Conservation (phyloP, 2,888 invertebrate genomes). For the Cordilura impudica region DNA sequence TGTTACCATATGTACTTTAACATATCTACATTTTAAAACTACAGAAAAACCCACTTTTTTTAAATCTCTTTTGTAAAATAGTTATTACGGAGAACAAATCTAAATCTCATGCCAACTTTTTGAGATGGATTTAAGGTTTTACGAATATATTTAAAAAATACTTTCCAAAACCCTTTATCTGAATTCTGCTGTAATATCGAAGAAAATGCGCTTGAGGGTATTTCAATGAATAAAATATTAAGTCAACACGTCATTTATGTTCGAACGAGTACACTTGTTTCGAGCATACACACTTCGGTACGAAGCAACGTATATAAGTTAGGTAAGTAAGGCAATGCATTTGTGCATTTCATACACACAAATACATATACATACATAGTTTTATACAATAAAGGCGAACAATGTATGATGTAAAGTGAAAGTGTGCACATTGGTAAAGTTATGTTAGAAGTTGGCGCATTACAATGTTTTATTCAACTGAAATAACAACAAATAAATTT, state of each 20-base stretch:
- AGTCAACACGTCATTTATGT: conserved; percentile 43
- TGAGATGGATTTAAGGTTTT: too few relatives aligned
- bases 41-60: too few relatives aligned
- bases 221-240: conserved; percentile 52
- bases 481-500: conserved; percentile 30
- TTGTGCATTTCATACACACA: background rate
- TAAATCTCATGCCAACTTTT: too few relatives aligned
- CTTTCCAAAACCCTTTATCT: too few relatives aligned
- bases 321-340: background rate
- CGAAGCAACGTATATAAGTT: background rate
- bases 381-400: conserved; percentile 8
- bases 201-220: conserved; percentile 4
- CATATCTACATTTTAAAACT: too few relatives aligned
- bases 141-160: too few relatives aligned
- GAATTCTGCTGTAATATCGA: too few relatives aligned
- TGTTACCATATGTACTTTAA: too few relatives aligned
- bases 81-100: too few relatives aligned
- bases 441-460: conserved; percentile 15
- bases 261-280: conserved; percentile 17
- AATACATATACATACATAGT: background rate
- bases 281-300: conserved; percentile 19
- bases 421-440: conserved; percentile 18
- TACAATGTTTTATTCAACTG: conserved; percentile 20
- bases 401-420: background rate
- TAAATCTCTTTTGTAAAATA: too few relatives aligned